phyloP scores from a whole-genome alignment of 2,797 vertebrate genomes.

The Pseudochaenichthys georgianus region DNA sequence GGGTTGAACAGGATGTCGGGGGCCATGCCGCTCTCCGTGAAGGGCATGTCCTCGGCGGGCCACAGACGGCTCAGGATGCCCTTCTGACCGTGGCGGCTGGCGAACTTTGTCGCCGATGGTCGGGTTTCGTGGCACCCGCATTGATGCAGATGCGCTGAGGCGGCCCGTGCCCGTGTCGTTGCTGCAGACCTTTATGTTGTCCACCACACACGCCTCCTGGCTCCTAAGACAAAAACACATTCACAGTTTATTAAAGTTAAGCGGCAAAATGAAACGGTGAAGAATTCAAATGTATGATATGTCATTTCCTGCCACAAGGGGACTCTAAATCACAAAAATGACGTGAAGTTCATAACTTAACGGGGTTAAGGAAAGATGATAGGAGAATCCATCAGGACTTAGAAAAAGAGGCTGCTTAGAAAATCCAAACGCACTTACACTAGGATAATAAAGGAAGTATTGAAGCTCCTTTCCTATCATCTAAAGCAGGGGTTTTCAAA shows the following conservation, averaged over 20 bases:
- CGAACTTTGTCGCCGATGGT: conserved; percentile 98
- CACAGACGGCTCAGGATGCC: conserved; percentile 97
- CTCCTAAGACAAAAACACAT: conserved; percentile 79
- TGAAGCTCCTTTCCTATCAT: too few relatives aligned
- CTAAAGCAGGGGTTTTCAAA: too few relatives aligned
- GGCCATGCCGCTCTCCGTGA: conserved; percentile 95
- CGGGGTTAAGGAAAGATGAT: too few relatives aligned
- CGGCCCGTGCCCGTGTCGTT: conserved; percentile 91
- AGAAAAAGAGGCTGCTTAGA: too few relatives aligned
- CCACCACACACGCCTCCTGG: conserved; percentile 92
- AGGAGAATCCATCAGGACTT: too few relatives aligned
- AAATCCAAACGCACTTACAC: too few relatives aligned
- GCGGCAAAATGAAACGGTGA: not conserved
- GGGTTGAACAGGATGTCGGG: conserved; percentile 99
- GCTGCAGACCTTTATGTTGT: conserved; percentile 95
- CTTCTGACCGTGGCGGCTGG: conserved; percentile 97
- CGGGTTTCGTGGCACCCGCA: conserved; percentile 93
- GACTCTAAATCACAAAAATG: too few relatives aligned
- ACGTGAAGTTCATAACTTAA: too few relatives aligned
- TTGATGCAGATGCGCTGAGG: conserved; percentile 92
- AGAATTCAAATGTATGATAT: not conserved
- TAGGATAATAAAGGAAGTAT: too few relatives aligned
- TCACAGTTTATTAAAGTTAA: not conserved
- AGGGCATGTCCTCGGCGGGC: conserved; percentile 97
- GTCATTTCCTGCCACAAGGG: too few relatives aligned